Evolutionary conservation across 2,797 vertebrate genomes (phyloP).

Genomic region (Pipistrellus kuhlii): DNA sequence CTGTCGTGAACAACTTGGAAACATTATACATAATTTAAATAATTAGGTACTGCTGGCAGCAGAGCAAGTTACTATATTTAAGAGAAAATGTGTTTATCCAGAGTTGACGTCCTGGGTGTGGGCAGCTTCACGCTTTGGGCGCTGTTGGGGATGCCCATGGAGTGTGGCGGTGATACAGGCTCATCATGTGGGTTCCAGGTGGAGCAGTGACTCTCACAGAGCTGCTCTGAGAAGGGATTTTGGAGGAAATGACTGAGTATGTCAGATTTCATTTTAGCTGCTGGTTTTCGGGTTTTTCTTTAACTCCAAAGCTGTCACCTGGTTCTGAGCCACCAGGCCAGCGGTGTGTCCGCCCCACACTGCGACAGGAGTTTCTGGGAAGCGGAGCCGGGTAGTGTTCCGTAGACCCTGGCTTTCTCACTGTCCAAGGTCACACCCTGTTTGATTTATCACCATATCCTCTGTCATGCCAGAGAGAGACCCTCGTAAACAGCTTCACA

Average conservation of each 20-base stretch:
- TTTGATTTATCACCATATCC: not conserved
- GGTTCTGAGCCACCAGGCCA: not conserved
- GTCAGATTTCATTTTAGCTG: not conserved
- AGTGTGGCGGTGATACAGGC: accelerated
- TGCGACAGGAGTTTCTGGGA: not conserved
- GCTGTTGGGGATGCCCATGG: not conserved
- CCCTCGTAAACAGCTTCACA: not conserved
- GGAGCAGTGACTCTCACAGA: too few relatives aligned
- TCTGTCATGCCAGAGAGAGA: not conserved
- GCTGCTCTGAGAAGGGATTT: not conserved
- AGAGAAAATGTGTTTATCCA: slow-evolving; percentile 8
- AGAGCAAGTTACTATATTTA: not conserved
- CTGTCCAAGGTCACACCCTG: not conserved
- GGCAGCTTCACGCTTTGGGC: not conserved
- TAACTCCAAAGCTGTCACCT: not conserved
- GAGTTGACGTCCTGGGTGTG: not conserved
- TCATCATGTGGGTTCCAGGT: accelerated
- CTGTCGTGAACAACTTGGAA: not conserved
- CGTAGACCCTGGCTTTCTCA: not conserved
- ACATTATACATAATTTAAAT: not conserved
- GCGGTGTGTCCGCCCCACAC: not conserved
- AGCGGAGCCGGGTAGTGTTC: not conserved
- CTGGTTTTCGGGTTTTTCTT: not conserved
- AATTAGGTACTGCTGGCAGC: not conserved
- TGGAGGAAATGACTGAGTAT: not conserved